phyloP scores from a whole-genome alignment of 2,888 invertebrate species.

The Catocala nupta region DNA sequence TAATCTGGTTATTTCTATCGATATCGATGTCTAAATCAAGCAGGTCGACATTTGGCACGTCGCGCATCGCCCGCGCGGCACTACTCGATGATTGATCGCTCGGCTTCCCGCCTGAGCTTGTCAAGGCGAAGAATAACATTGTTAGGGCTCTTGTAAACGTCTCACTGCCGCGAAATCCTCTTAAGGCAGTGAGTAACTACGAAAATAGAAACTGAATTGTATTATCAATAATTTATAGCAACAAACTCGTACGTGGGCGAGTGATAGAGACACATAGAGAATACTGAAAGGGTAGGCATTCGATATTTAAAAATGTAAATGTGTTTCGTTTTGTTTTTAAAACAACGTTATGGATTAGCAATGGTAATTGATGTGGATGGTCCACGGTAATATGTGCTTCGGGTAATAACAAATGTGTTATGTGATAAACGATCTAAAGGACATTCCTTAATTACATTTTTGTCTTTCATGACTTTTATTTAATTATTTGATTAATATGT shows the following conservation, averaged over 20 bases:
- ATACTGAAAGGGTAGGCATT: conserved; percentile 40
- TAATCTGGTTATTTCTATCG: conserved; percentile 38
- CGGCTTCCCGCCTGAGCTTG: conserved; percentile 74
- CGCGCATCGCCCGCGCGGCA: conserved; percentile 61
- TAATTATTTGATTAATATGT: no score
- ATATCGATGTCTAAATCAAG: conserved; percentile 54
- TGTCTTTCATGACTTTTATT: no score
- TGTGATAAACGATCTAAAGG: no score
- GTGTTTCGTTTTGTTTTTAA: conserved; percentile 27
- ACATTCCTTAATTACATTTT: no score
- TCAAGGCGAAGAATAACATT: conserved; percentile 85
- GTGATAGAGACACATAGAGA: conserved; percentile 34
- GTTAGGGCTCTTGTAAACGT: conserved; percentile 82
- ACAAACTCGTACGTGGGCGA: conserved; percentile 27
- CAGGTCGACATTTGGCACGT: conserved; percentile 60
- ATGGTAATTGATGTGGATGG: conserved; percentile 39
- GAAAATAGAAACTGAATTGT: conserved; percentile 55
- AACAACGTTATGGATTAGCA: conserved; percentile 39
- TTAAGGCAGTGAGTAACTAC: conserved; percentile 64
- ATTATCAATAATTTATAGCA: conserved; percentile 51
- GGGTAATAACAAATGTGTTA: no score
- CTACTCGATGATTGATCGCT: conserved; percentile 81
- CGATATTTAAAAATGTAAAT: conserved; percentile 45
- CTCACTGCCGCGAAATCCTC: conserved; percentile 78
- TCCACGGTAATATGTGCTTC: conserved; percentile 10